Conservation (phyloP, 2,888 invertebrate genomes). For the Plusia festucae region DNA sequence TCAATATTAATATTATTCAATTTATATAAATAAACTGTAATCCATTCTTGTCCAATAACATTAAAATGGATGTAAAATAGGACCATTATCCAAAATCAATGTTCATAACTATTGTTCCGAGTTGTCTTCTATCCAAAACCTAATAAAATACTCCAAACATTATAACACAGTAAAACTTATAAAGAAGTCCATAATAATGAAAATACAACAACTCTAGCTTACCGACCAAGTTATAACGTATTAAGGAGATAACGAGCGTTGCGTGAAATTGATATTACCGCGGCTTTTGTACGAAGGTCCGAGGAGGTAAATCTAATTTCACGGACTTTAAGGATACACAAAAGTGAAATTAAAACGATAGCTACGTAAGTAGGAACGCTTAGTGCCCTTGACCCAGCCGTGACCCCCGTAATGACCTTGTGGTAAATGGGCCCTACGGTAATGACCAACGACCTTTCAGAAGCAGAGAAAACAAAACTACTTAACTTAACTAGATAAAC, state of each 20-base stretch:
- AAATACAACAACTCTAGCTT: constrained; percentile 15
- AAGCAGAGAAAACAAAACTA: constrained; percentile 25
- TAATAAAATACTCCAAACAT: background rate
- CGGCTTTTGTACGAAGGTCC: background rate
- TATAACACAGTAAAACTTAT: background rate
- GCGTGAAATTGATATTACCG: constrained; percentile 57
- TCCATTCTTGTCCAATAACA: no score
- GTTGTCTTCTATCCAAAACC: background rate
- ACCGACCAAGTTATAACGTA: constrained; percentile 29
- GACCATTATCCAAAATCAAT: no score
- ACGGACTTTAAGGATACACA: constrained; percentile 1
- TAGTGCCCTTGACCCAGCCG: constrained; percentile 41
- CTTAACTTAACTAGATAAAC: no score
- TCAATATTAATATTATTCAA: no score
- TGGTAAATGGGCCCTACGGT: constrained; percentile 36
- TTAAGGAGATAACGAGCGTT: constrained; percentile 46
- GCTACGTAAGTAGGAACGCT: background rate
- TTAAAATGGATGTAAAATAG: no score
- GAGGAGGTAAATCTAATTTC: constrained; percentile 22
- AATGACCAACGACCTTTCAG: constrained; percentile 24
- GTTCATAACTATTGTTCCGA: background rate
- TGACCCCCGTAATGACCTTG: constrained; percentile 57
- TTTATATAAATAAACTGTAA: no score
- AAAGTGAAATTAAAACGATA: background rate
- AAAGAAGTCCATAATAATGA: background rate